phyloP scores from a whole-genome alignment of 2,797 vertebrate genomes.

The Lacerta bilineata region DNA sequence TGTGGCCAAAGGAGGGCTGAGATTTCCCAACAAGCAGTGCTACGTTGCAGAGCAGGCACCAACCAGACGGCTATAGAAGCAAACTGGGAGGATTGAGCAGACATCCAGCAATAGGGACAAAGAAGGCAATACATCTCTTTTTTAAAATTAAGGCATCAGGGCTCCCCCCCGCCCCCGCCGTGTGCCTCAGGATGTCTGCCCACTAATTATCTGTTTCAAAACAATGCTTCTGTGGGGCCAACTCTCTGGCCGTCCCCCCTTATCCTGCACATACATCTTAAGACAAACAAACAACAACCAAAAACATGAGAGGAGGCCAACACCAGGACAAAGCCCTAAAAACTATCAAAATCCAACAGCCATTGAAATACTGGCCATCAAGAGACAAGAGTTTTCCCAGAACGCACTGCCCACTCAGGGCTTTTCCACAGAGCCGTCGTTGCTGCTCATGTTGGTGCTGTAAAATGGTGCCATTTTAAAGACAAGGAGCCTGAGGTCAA shows the following conservation, averaged over 20 bases:
- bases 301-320: too few relatives aligned
- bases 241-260: neutral
- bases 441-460: neutral
- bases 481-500: neutral
- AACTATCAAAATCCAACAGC: neutral
- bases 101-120: neutral
- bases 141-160: neutral
- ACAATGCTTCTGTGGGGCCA: neutral
- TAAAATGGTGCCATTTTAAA: neutral
- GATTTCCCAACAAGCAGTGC: neutral
- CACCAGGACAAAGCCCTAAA: neutral
- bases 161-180: too few relatives aligned
- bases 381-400: neutral
- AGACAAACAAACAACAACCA: too few relatives aligned
- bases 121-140: neutral
- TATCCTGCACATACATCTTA: too few relatives aligned
- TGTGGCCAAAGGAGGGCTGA: neutral
- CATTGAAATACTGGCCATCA: neutral
- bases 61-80: neutral
- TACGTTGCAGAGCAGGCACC: too few relatives aligned
- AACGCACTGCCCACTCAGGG: too few relatives aligned
- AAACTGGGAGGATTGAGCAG: neutral
- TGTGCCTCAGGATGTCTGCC: too few relatives aligned
- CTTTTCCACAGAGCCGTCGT: neutral
- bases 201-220: neutral